Base-by-base conservation (phyloP, 2,113 vertebrate species). In the Leucoraja erinaceus region DNA sequence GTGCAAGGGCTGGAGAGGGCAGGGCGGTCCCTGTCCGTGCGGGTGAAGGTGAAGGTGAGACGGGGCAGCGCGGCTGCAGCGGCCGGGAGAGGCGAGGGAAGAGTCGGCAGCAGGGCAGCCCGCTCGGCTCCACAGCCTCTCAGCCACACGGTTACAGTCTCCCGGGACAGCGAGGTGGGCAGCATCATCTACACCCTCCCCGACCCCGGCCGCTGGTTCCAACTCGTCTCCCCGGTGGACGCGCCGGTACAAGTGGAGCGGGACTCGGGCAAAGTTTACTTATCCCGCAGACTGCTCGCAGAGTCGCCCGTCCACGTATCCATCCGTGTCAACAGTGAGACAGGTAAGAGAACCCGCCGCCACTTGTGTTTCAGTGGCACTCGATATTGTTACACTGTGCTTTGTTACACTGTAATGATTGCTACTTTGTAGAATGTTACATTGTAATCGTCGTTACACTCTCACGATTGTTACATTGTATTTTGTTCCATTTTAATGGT, bases 161-260 rank as follows among this genome's bases (percentile, higher is more conserved):
- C 97, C 2, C 95, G 94, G 31, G 95, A 96, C 63, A 95, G 94
- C 8, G 93, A 95, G 25, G 94, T 96, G 74, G 97, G 98, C 0
- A 97, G 97, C 93, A 94, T 97, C 93, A 95, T 98, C 25, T 98
- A 97, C 95, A 97, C 96, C 16, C 95, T 98, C 11, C 97, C 97
- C 38, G 96, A 96, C 91, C 95, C 94, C 91, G 95, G 95, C 83
- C 95, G 94, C 4, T 96, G 97, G 96, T 97, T 98, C 94, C 96
- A 98, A 94, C 93, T 97, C 94, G 94, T 95, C 0, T 94, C 96
- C 0, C 95, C 96, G 70, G 93, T 93, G 0, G 68, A 94, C 25
- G 94, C 96, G 0, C 95, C 96, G 66, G 96, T 98, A 7, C 96
- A 94, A 33, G 93, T 98, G n/a, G 97, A 98, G 93, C 94, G 97